Percentiles rank a stretch among this genome's conserved stretches.
Conservation (phyloP, 2,113 vertebrate species). For the Sus scrofa region DNA sequence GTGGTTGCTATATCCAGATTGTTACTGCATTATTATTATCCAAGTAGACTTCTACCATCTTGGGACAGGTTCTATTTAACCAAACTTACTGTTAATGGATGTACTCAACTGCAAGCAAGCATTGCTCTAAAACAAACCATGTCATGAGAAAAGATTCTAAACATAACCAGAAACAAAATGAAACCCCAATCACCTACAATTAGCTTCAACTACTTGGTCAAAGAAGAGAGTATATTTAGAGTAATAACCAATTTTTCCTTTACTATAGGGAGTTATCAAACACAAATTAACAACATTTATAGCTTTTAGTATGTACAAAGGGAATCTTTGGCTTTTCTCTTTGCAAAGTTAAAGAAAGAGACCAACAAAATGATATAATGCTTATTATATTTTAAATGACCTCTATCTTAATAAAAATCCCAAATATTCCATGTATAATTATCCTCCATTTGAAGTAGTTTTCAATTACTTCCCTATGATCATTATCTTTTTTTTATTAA, state of each 20-base stretch:
- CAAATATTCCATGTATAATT: neutral
- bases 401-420: neutral
- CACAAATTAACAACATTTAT: neutral
- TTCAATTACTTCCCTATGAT: neutral
- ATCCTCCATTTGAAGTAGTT: neutral
- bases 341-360: neutral
- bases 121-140: neutral
- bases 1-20: neutral
- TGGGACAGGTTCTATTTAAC: neutral
- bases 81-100: neutral
- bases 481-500: neutral
- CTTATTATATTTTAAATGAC: neutral
- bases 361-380: slow-evolving; percentile 15
- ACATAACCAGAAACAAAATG: neutral
- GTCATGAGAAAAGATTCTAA: neutral
- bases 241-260: neutral
- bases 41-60: neutral
- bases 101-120: neutral
- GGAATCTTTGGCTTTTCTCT: neutral
- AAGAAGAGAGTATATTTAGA: neutral
- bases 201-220: neutral
- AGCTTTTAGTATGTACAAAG: neutral
- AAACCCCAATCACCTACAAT: neutral
- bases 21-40: neutral
- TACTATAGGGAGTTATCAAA: neutral